phyloP scores from a whole-genome alignment of 2,797 vertebrate genomes.

The Epinephelus coioides region DNA sequence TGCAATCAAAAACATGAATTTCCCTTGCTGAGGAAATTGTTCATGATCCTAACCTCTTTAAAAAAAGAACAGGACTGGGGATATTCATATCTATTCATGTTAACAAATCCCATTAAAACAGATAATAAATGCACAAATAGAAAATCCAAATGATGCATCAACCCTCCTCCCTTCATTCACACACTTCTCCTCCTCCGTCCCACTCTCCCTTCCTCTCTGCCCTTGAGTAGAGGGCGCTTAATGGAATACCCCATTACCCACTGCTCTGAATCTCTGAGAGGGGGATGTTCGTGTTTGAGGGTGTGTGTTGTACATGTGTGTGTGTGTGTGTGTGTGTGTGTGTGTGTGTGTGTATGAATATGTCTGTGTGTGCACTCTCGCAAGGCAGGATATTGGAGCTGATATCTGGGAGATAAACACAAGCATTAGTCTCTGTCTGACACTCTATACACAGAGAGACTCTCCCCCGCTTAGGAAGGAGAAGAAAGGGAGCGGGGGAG shows the following conservation, averaged over 20 bases:
- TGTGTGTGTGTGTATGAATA: constrained; percentile 36
- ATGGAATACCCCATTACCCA: constrained; percentile 76
- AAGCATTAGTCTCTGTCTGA: constrained; percentile 82
- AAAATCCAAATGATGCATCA: constrained; percentile 14
- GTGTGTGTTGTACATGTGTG: constrained; percentile 34
- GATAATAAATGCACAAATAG: neutral
- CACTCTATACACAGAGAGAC: constrained; percentile 71
- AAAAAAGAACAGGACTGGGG: neutral
- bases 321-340: constrained; percentile 7
- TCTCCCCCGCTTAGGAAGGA: constrained; percentile 38
- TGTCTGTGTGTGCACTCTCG: constrained; percentile 60
- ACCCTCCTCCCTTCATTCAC: constrained; percentile 33
- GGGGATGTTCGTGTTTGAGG: constrained; percentile 59
- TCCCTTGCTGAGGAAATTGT: neutral
- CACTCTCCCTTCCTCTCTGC: constrained; percentile 56
- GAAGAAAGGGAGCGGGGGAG: constrained; percentile 56
- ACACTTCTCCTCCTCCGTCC: constrained; percentile 28
- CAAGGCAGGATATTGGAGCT: constrained; percentile 76
- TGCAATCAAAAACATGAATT: neutral
- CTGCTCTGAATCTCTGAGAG: constrained; percentile 53
- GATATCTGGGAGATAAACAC: constrained; percentile 80
- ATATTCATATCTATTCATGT: constrained; percentile 1
- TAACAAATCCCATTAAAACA: neutral
- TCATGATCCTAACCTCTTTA: neutral
- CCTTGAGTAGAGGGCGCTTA: constrained; percentile 79